Percentiles rank a stretch among this genome's conserved stretches.
Conservation (phyloP, 2,888 invertebrate species). For the Volucella bombylans region DNA sequence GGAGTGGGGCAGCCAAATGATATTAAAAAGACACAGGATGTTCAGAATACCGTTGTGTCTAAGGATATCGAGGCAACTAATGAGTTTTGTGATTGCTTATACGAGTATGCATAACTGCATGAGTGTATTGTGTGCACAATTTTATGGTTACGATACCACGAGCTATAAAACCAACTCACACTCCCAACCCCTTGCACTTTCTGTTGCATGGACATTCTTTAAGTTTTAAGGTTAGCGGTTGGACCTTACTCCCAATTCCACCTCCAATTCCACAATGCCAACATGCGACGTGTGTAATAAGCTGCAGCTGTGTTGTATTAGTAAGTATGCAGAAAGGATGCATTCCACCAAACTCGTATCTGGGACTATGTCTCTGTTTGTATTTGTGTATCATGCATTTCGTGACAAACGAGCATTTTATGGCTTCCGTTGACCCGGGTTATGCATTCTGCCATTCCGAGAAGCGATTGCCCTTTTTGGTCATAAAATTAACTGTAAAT, state of each 20-base stretch:
- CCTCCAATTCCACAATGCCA: no score
- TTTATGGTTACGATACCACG: slow-evolving; percentile 76
- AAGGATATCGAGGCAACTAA: slow-evolving; percentile 40
- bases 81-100: slow-evolving; percentile 63
- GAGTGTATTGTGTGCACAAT: slow-evolving; percentile 75
- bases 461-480: slow-evolving; percentile 81
- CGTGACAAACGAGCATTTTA: slow-evolving; percentile 83
- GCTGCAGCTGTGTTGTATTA: slow-evolving; percentile 39
- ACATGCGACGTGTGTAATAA: slow-evolving; percentile 38
- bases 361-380: slow-evolving; percentile 55
- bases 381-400: slow-evolving; percentile 77
- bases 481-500: slow-evolving; percentile 82
- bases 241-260: slow-evolving; percentile 16
- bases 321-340: slow-evolving; percentile 46
- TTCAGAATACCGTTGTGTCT: slow-evolving; percentile 17
- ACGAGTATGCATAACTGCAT: slow-evolving; percentile 37
- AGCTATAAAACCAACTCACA: slow-evolving; percentile 79
- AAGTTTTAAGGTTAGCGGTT: slow-evolving; percentile 1
- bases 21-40: slow-evolving; percentile 37
- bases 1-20: slow-evolving; percentile 28
- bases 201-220: slow-evolving; percentile 21
- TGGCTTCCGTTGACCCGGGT: slow-evolving; percentile 82
- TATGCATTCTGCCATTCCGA: slow-evolving; percentile 75
- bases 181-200: slow-evolving; percentile 76
- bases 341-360: slow-evolving; percentile 40